Percentiles rank a stretch among this genome's conserved stretches.
These are phyloP conservation scores for Dasypus novemcinctus DNA, from an alignment of 2,113 vertebrate species.

Conservation along the genomic window DNA sequence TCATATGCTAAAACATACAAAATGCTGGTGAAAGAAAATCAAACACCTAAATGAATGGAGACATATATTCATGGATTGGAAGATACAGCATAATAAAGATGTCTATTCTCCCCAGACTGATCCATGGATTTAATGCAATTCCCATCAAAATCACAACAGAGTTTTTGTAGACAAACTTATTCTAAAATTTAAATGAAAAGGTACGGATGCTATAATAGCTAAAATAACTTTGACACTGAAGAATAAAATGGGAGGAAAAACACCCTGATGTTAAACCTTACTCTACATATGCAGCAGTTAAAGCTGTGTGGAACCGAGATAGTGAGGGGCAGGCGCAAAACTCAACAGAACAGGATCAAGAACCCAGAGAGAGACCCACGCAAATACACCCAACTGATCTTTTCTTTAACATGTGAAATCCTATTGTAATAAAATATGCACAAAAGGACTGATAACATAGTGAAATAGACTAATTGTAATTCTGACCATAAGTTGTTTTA, in stretches of 20 bases:
- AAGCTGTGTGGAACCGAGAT: accelerated
- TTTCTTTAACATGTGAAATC: background rate
- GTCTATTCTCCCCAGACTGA: background rate
- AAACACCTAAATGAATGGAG: background rate
- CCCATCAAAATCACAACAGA: background rate
- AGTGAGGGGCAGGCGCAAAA: background rate
- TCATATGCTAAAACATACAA: background rate
- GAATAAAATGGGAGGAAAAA: background rate
- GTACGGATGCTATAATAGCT: background rate
- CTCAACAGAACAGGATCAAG: background rate
- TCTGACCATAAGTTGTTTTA: background rate
- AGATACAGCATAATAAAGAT: background rate
- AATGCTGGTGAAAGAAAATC: background rate
- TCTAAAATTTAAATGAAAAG: background rate
- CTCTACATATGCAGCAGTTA: too few relatives aligned
- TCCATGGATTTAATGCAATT: background rate
- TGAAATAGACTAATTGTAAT: background rate
- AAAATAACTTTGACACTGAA: background rate
- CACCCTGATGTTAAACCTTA: background rate
- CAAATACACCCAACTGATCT: background rate
- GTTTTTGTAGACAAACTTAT: background rate
- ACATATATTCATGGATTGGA: background rate
- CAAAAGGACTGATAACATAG: background rate
- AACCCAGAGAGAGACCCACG: background rate
- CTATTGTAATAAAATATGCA: background rate